phyloP scores from a whole-genome alignment of 2,797 vertebrate species.

The Eidolon dupreanum region DNA sequence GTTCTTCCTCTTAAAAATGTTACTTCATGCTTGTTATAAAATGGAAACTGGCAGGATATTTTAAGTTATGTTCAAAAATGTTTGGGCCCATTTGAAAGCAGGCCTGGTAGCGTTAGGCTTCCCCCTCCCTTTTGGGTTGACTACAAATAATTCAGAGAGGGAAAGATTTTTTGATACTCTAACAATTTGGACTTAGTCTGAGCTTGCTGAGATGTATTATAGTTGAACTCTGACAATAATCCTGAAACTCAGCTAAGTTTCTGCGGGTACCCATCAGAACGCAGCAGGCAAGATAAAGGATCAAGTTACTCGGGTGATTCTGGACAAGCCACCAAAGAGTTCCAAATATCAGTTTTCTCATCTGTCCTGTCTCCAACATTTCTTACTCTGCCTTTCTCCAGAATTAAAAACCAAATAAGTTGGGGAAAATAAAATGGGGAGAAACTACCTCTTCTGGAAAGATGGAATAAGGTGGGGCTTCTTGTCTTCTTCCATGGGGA shows the following conservation, averaged over 20 bases:
- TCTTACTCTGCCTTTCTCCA: background rate
- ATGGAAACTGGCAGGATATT: conserved; percentile 74
- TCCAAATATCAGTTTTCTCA: background rate
- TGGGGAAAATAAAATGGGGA: background rate
- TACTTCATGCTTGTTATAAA: conserved; percentile 77
- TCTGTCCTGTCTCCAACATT: background rate
- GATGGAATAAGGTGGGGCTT: background rate
- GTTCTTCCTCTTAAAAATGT: conserved; percentile 80
- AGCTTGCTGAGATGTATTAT: background rate
- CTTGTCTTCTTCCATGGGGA: background rate
- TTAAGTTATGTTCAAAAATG: conserved; percentile 19
- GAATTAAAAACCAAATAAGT: background rate
- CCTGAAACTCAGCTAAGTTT: background rate
- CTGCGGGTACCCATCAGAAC: background rate
- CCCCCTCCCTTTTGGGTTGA: background rate
- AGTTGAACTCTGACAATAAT: background rate
- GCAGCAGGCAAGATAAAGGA: background rate
- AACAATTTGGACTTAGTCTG: background rate
- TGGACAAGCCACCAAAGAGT: background rate
- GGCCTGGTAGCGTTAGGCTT: too few relatives aligned
- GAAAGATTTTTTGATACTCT: accelerated
- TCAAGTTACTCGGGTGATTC: background rate
- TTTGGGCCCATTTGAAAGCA: background rate
- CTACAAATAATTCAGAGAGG: background rate
- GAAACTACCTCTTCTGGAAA: background rate